Evolutionary conservation across 2,888 invertebrate species (phyloP), one percentile per base, ranked within the genome.

Genomic region (Entomobrya multifasciata): DNA sequence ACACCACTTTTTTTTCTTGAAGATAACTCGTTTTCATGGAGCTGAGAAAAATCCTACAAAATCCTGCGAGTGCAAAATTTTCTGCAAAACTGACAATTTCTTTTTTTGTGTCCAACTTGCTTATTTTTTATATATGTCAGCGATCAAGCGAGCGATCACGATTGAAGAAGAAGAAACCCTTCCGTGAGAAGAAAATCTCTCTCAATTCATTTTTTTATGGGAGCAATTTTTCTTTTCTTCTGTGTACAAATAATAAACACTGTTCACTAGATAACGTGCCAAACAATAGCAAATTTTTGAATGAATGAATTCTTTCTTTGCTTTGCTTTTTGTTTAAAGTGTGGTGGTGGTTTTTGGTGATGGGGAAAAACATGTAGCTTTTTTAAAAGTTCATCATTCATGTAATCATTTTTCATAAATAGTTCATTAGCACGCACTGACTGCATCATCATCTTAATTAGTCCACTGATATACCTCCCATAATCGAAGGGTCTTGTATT

Each of bases 391-490:
- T n/a, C n/a, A n/a, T n/a, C n/a, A n/a, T n/a, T n/a, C 36, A 79
- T 52, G 74, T 62, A 86, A 84, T 57, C 76, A 89, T 86, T 89
- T 86, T 83, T 70, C 70, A 87, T 86, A 88, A 72, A 88, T 81
- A 79, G 88, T 88, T 88, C 88, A 89, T 87, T 87, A 81, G 80
- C 89, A 89, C 87, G 65, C 87, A 89, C 89, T 88, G 88, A 86
- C 60, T 86, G 86, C 87, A 87, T 82, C 81, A 79, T 89, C 87
- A 89, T 90, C 85, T 88, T 74, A 74, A 74, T 55, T 52, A 55
- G 90, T 91, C 90, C 91, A 89, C 89, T 87, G 88, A 83, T 90
- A 90, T 91, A 91, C 91, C 91, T 91, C 91, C 90, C 91, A 89
- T 87, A 90, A 87, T 89, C 91, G 90, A 89, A 90, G 88, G 89